A percentile compares a stretch with the other conserved stretches of the same genome.
phyloP scores from a whole-genome alignment of 1,140 invertebrate genomes.

The Agrilus planipennis region DNA sequence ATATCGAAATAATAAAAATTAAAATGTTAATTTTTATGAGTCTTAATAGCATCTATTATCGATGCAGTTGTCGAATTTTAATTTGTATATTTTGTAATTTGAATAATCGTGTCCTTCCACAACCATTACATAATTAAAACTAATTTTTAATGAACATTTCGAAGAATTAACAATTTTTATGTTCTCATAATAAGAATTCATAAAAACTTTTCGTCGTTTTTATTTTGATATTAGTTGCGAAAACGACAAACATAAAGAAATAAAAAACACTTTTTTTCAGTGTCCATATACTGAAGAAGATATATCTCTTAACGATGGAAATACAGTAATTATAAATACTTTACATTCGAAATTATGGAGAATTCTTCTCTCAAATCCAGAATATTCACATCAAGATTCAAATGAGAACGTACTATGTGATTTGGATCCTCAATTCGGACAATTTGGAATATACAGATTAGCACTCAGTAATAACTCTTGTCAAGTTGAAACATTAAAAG shows the following conservation, averaged over 20 bases:
- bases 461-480: slow-evolving; percentile 42
- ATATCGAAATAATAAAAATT: too few relatives aligned
- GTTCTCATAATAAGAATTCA: too few relatives aligned
- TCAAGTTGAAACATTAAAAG: slow-evolving; percentile 39
- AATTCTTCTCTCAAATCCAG: slow-evolving; percentile 7
- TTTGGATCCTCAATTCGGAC: slow-evolving; percentile 44
- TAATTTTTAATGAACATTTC: too few relatives aligned
- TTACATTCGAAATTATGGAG: slow-evolving; percentile 11
- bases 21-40: too few relatives aligned
- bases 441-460: slow-evolving; percentile 64
- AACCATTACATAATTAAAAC: too few relatives aligned
- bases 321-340: slow-evolving; percentile 11
- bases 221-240: too few relatives aligned
- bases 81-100: too few relatives aligned
- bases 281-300: slow-evolving; percentile 13
- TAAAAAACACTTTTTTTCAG: slow-evolving; percentile 11
- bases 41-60: too few relatives aligned
- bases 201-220: too few relatives aligned
- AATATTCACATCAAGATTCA: slow-evolving; percentile 13
- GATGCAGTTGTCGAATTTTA: too few relatives aligned
- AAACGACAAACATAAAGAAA: not conserved
- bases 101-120: too few relatives aligned
- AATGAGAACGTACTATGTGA: slow-evolving; percentile 39
- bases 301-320: not conserved
- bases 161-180: too few relatives aligned